These are phyloP conservation scores for Tipula confusa DNA, from an alignment of 2,888 invertebrate species.

Conservation along the genomic window DNA sequence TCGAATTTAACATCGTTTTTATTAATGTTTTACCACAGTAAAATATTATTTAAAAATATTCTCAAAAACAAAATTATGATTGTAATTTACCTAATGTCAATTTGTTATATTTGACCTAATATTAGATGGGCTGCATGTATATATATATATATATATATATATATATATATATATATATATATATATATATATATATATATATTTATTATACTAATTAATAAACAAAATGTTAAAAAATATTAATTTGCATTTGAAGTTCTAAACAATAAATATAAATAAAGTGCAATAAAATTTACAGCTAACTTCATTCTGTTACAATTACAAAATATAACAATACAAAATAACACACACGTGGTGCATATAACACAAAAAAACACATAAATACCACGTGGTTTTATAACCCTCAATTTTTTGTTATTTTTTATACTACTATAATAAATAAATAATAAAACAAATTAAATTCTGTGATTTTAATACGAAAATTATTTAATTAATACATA, in stretches of 20 bases:
- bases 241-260: background rate
- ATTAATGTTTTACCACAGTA: no score
- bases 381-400: background rate
- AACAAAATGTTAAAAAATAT: constrained; percentile 4
- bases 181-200: background rate
- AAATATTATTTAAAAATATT: no score
- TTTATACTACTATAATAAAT: background rate
- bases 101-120: no score
- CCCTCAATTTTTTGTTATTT: background rate
- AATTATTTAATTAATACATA: no score
- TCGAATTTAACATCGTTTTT: no score
- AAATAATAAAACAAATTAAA: background rate
- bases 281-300: constrained; percentile 5
- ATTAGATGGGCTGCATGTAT: no score
- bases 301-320: background rate
- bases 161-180: background rate
- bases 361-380: background rate
- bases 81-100: no score
- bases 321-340: background rate
- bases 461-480: constrained; percentile 12
- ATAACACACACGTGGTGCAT: background rate
- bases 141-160: background rate
- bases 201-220: background rate
- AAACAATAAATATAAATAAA: background rate
- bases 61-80: no score